Conservation (phyloP, 2,113 vertebrate genomes). For the Pelecanoides urinatrix region DNA sequence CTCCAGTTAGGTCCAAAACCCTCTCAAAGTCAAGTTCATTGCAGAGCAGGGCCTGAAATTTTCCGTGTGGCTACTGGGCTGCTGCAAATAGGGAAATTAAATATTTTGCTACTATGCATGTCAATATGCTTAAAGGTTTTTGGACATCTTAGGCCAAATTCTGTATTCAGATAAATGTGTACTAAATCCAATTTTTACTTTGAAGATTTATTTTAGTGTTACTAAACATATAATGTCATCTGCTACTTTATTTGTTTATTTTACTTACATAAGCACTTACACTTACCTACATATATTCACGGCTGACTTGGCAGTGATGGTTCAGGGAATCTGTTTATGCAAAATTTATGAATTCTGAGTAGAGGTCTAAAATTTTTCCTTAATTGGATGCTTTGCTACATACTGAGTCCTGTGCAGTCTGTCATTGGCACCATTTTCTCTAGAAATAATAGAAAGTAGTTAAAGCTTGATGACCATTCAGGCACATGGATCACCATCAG, state of each 20-base stretch:
- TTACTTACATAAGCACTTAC: not conserved
- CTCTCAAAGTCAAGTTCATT: not conserved
- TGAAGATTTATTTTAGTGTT: not conserved
- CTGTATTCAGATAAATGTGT: not conserved
- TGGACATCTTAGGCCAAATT: not conserved
- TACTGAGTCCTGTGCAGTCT: not conserved
- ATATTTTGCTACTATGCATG: not conserved
- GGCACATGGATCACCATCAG: accelerated
- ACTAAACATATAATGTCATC: not conserved
- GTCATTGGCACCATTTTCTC: not conserved
- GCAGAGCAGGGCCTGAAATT: not conserved
- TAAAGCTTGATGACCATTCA: not conserved
- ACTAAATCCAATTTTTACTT: not conserved
- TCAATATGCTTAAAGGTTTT: not conserved
- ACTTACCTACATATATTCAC: not conserved
- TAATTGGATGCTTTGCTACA: not conserved
- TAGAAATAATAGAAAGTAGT: not conserved
- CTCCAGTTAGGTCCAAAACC: not conserved
- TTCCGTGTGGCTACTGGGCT: not conserved
- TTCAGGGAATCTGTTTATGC: not conserved
- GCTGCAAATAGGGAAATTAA: not conserved
- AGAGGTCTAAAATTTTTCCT: not conserved
- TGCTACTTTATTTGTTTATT: slow-evolving; percentile 20
- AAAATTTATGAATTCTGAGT: not conserved
- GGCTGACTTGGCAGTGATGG: not conserved